phyloP scores from a whole-genome alignment of 2,888 invertebrate species.

The Drymonia ruficornis region DNA sequence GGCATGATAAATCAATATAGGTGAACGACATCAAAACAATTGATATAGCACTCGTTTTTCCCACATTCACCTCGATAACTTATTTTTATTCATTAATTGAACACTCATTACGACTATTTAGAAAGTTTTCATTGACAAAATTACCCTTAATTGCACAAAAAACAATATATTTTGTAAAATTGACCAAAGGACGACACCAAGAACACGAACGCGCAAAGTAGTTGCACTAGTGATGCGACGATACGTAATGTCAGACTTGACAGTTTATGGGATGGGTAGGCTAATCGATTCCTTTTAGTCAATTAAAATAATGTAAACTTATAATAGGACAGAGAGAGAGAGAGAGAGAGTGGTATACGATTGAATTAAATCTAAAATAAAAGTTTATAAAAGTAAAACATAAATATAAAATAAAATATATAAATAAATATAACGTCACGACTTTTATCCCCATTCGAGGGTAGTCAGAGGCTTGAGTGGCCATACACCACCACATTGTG shows the following conservation, averaged over 20 bases:
- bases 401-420: too few species aligned
- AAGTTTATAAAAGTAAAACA: too few species aligned
- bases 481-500: too few species aligned
- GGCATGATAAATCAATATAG: slow-evolving; percentile 81
- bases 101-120: slow-evolving; percentile 3
- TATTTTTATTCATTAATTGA: slow-evolving; percentile 2
- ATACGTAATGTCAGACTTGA: background rate
- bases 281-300: slow-evolving; percentile 3
- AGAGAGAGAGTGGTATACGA: too few species aligned
- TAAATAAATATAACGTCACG: too few species aligned
- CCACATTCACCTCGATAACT: slow-evolving; percentile 5
- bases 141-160: slow-evolving; percentile 24
- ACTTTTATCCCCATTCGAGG: too few species aligned
- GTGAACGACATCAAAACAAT: slow-evolving; percentile 78
- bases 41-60: slow-evolving; percentile 36
- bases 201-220: slow-evolving; percentile 25
- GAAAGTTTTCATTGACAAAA: slow-evolving; percentile 32
- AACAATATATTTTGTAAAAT: slow-evolving; percentile 36
- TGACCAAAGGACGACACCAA: slow-evolving; percentile 18
- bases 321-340: too few species aligned
- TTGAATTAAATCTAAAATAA: too few species aligned
- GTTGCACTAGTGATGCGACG: slow-evolving; percentile 33
- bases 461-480: too few species aligned
- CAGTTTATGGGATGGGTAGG: too few species aligned
- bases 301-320: background rate